Evolutionary conservation across 2,113 vertebrate species (phyloP).

Genomic region (Capreolus pygargus): DNA sequence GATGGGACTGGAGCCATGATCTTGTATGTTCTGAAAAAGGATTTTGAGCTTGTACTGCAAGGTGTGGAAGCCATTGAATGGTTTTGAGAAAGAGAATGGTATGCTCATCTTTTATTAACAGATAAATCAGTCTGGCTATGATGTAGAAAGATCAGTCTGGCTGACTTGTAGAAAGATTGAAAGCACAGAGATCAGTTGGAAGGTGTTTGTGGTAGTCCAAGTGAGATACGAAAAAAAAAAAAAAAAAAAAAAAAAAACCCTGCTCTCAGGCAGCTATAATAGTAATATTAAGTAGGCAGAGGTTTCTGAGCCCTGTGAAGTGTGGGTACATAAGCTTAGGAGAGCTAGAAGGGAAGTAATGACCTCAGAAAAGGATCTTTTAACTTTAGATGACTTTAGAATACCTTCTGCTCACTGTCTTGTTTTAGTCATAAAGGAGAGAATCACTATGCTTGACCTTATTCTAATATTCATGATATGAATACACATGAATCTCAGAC

Average conservation of each 20-base stretch:
- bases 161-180: not conserved
- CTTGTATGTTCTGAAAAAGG: not conserved
- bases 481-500: slow-evolving; percentile 5
- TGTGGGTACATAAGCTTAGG: not conserved
- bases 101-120: not conserved
- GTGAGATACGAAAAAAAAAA: slow-evolving; percentile 12
- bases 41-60: not conserved
- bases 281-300: not conserved
- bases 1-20: not conserved
- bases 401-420: not conserved
- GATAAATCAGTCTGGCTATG: slow-evolving; percentile 12
- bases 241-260: not conserved
- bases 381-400: slow-evolving; percentile 16
- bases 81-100: not conserved
- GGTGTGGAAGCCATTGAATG: not conserved
- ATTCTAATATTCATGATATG: slow-evolving; percentile 4
- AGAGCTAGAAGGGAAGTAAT: slow-evolving; percentile 31
- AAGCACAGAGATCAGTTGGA: not conserved
- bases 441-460: not conserved
- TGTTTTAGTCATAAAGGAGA: not conserved
- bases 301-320: not conserved
- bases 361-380: slow-evolving; percentile 7
- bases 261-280: not conserved
- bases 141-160: not conserved
- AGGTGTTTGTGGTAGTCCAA: not conserved